These are phyloP conservation scores for Malurus leucopterus DNA, from an alignment of 2,797 vertebrate species.

Conservation along the genomic window DNA sequence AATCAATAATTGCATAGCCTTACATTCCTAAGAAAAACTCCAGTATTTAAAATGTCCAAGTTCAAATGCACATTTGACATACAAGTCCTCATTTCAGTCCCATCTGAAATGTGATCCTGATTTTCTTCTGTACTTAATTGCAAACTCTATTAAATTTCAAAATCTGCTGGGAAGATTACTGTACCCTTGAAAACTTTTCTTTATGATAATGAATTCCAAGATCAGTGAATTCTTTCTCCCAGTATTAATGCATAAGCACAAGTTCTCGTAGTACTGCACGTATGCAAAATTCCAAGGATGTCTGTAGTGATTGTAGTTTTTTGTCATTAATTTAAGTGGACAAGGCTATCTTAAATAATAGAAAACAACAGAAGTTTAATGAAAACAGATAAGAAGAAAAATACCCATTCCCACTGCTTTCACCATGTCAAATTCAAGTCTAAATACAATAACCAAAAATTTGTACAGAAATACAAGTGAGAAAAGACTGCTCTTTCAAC, in stretches of 20 bases:
- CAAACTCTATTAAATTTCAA: too few species aligned
- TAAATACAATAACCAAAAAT: neutral
- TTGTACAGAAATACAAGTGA: neutral
- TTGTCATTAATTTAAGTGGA: neutral
- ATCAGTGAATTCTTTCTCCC: neutral
- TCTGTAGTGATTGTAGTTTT: neutral
- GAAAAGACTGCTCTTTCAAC: neutral
- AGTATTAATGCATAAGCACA: neutral
- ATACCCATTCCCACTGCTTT: neutral
- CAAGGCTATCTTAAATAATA: neutral
- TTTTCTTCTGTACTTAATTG: neutral
- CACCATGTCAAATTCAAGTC: neutral
- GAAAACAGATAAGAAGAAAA: neutral
- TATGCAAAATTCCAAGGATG: neutral
- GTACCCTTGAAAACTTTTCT: neutral
- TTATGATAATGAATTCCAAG: neutral
- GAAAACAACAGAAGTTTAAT: neutral
- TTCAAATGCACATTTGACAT: neutral
- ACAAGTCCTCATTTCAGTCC: neutral
- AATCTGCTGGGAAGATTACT: neutral
- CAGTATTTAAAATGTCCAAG: neutral
- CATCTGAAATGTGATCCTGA: neutral
- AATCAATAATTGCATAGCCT: neutral
- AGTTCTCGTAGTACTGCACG: neutral
- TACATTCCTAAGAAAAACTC: neutral